Evolutionary conservation across 2,888 invertebrate species (phyloP), one percentile per base, ranked within the genome.

Genomic region (Dicyrtomina minuta): DNA sequence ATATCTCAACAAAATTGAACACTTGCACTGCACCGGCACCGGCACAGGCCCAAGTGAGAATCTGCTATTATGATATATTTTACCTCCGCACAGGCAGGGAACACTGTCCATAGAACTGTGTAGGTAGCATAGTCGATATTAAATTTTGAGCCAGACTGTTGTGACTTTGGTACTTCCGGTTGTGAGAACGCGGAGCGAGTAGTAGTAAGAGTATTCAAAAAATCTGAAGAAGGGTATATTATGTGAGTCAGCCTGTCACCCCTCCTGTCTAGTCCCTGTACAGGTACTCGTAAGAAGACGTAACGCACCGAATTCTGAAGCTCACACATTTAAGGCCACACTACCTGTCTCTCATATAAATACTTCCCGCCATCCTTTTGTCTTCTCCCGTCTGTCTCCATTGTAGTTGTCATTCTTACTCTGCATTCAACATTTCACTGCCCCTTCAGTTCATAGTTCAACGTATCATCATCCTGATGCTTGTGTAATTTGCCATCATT

Each of bases 181-280:
- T 55, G 33, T 33, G 33, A 46, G 24, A 8, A 56, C 56, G 56
- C 5, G 15, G 33, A 33, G 27, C 27, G 5, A 22, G n/a, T 8
- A 24, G 33, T n/a, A 56, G 10, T n/a, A 10, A 24, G 24, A 39
- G 43, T 43, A 26, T 26, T 61, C 22, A 22, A 22, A 43, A 64
- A 44, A 65, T 62, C 65, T 55, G 55, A 65, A 53, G 64, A 56
- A 33, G 64, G 55, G 33, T 26, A 4, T 8, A 46, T 46, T 15
- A 17, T 46, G 46, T 15, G 17, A 17, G 46, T 58, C 15, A 17
- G n/a, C 17, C 27, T 33, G 26, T 17, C 8, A 20, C 26, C 15
- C 12, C 49, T 44, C 13, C 24, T 26, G 26, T 61, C 61, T 43
- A 22, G 44, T 44, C 3, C 46, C 15, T 26, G 20, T 46, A 61